These are phyloP conservation scores for Anneissia japonica DNA, from an alignment of 35 echinoderm and acorn worm species.

Conservation along the genomic window DNA sequence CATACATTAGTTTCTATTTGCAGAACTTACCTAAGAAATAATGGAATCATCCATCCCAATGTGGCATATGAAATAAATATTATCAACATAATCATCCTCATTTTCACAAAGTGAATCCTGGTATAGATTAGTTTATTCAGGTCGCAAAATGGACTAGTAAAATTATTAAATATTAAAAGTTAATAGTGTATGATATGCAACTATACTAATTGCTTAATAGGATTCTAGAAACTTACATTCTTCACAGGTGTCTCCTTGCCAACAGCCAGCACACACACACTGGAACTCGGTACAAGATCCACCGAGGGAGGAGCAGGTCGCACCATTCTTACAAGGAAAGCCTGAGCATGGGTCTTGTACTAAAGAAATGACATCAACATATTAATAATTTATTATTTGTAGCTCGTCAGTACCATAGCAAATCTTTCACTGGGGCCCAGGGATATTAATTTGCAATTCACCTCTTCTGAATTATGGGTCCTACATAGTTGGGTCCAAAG, in stretches of 20 bases:
- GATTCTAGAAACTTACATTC: slow-evolving; percentile 17
- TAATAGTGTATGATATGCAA: background rate
- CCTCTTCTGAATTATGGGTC: too few species aligned
- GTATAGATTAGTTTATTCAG: too few species aligned
- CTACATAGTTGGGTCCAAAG: too few species aligned
- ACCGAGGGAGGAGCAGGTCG: slow-evolving; percentile 9
- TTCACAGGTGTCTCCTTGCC: slow-evolving; percentile 28
- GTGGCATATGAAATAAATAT: too few species aligned
- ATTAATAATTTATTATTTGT: background rate
- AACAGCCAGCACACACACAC: slow-evolving; percentile 39
- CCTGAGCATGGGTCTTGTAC: slow-evolving; percentile 36
- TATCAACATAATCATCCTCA: slow-evolving; percentile 9
- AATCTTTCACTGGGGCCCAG: too few species aligned
- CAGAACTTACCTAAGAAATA: too few species aligned
- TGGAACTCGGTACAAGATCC: slow-evolving; percentile 23
- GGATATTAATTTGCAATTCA: too few species aligned
- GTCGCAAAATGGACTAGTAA: too few species aligned
- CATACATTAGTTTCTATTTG: too few species aligned
- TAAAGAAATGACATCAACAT: background rate
- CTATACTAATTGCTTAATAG: background rate
- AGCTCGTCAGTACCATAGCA: too few species aligned
- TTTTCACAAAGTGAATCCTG: too few species aligned
- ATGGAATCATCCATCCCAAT: too few species aligned
- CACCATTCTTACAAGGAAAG: slow-evolving; percentile 37
- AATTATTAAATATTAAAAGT: background rate